phyloP scores from a whole-genome alignment of 2,797 vertebrate species.

The Chelonia mydas region DNA sequence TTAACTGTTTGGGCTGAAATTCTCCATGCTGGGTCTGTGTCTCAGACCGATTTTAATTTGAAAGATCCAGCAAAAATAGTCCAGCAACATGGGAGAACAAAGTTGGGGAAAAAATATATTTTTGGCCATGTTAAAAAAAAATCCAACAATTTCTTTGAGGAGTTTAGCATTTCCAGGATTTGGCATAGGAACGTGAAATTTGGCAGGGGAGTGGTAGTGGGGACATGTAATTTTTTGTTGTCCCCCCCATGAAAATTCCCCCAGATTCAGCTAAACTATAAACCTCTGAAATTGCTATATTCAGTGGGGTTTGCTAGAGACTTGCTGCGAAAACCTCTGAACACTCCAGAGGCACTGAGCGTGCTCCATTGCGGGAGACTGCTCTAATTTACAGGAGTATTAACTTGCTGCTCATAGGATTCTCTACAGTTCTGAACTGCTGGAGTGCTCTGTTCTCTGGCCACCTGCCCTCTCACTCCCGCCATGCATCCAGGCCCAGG shows the following conservation, averaged over 20 bases:
- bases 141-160: not conserved
- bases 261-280: not conserved
- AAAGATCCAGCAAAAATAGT: not conserved
- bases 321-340: not conserved
- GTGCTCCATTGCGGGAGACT: not conserved
- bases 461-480: not conserved
- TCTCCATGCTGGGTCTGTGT: not conserved
- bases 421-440: not conserved
- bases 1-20: not conserved
- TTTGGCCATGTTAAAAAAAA: too few species aligned
- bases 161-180: not conserved
- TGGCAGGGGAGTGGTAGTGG: not conserved
- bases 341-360: not conserved
- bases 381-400: not conserved
- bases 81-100: not conserved
- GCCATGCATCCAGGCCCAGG: not conserved
- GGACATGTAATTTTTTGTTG: not conserved
- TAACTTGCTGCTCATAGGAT: not conserved
- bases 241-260: not conserved
- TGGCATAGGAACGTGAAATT: not conserved
- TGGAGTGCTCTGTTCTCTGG: not conserved
- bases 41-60: not conserved
- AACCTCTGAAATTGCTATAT: not conserved
- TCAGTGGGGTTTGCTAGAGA: not conserved
- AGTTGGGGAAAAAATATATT: not conserved